Base-by-base conservation (phyloP, 1,140 invertebrate genomes). In the Nasonia longicornis region DNA sequence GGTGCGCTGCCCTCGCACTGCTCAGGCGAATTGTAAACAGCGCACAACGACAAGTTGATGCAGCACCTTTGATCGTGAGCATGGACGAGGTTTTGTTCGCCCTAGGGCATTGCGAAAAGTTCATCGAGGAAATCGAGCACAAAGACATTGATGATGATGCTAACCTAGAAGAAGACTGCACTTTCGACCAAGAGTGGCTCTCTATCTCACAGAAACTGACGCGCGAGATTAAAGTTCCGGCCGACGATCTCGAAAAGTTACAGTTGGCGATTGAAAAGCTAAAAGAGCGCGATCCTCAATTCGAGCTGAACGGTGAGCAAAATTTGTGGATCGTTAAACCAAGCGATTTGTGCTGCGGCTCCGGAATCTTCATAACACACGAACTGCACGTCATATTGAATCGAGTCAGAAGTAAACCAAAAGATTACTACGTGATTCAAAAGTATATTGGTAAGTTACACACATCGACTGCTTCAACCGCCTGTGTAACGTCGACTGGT, bases 311-410 rank as follows among this genome's bases (percentile, higher is more conserved):
- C 89, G 96, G 96, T 4, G 92, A 92, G 70, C 93, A 94, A 83
- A 97, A 98, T 90, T 93, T 97, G 77, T 98, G 97, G 97, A 98
- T 98, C 82, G 92, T 98, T 20, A 98, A 98, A 89, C 97, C 97
- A 1, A 95, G 95, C 6, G 94, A 95, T 82, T 94, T 95, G 80
- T 97, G 96, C 31, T 92, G 96, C 85, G 97, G 97, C 0, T 92
- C 95, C 84, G 97, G 97, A n/a, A 98, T 98, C 77, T 91, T 93
- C 58, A 92, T 95, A 79, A 92, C 93, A 80, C 92, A 93, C 83
- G 91, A 92, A 82, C 86, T 95, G 11, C 92, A 92, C 64, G 91
- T 95, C 16, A 96, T 98, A 83, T 86, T 96, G 85, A 90, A 93
- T 80, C 93, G 91, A 91, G 86, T 92, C 81, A 88, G 93, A 29